A percentile compares a stretch with the other conserved stretches of the same genome.
phyloP scores from a whole-genome alignment of 2,888 invertebrate genomes.

The Malthinus seriepunctatus region DNA sequence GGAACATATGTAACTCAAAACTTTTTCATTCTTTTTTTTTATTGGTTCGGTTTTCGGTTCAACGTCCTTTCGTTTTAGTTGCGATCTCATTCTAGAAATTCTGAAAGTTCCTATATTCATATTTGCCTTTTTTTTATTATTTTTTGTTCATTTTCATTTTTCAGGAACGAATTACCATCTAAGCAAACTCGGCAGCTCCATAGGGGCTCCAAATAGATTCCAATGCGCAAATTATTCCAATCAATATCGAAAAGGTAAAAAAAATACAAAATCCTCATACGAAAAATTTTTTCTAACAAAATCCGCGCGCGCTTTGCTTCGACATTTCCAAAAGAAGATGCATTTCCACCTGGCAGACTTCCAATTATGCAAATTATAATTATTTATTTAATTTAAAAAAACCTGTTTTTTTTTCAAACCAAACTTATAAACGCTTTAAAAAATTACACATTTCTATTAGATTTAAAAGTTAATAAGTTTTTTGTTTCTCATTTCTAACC shows the following conservation, averaged over 20 bases:
- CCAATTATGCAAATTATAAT: not conserved
- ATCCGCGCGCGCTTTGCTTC: no score
- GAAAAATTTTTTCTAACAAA: not conserved
- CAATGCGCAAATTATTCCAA: slow-evolving; percentile 19
- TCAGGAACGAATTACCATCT: slow-evolving; percentile 29
- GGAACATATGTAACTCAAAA: not conserved
- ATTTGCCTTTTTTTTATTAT: slow-evolving; percentile 9
- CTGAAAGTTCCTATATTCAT: slow-evolving; percentile 7
- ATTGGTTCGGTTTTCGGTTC: slow-evolving; percentile 6
- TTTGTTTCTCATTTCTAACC: not conserved
- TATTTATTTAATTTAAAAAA: slow-evolving; percentile 1
- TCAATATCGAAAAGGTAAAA: slow-evolving; percentile 19
- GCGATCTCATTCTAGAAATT: slow-evolving; percentile 7
- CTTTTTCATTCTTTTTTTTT: not conserved
- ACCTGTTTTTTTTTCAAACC: not conserved
- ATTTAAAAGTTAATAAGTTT: slow-evolving; percentile 1
- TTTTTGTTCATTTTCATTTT: slow-evolving; percentile 14
- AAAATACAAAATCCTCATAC: not conserved
- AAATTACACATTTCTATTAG: slow-evolving; percentile 5
- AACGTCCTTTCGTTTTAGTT: slow-evolving; percentile 3
- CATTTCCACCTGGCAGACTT: not conserved
- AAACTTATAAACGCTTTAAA: not conserved
- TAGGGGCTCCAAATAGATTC: slow-evolving; percentile 19
- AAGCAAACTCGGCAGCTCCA: slow-evolving; percentile 22
- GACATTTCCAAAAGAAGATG: not conserved